A percentile compares a stretch with the other conserved stretches of the same genome.
Conservation (phyloP, 2,113 vertebrate species). For the Hiodon tergisus region DNA sequence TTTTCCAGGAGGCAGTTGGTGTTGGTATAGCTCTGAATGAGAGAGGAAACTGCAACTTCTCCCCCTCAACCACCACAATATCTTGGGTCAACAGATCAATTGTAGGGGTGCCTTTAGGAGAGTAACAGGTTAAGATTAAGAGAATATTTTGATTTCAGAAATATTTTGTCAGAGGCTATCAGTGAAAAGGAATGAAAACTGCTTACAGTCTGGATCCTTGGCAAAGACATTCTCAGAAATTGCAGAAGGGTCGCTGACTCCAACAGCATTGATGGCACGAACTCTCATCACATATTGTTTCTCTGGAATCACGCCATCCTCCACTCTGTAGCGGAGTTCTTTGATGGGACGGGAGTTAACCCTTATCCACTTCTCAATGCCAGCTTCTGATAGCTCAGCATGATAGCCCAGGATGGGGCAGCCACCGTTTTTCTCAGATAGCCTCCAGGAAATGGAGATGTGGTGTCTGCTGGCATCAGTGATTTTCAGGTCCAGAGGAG, state of each 20-base stretch:
- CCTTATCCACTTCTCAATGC: constrained; percentile 93
- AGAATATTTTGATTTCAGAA: no score
- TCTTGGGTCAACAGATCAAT: constrained; percentile 80
- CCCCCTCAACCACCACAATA: constrained; percentile 85
- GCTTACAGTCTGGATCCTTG: constrained; percentile 95
- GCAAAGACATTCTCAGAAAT: constrained; percentile 88
- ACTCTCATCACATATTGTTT: constrained; percentile 92
- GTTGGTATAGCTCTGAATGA: constrained; percentile 89
- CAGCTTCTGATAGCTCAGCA: constrained; percentile 87
- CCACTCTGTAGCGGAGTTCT: constrained; percentile 83
- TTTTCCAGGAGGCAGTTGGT: constrained; percentile 85
- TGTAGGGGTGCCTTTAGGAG: constrained; percentile 74
- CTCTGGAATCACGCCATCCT: constrained; percentile 89
- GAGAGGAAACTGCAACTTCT: constrained; percentile 81
- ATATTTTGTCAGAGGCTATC: no score
- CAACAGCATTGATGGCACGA: constrained; percentile 87
- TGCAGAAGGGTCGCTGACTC: constrained; percentile 90
- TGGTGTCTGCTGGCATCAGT: constrained; percentile 85
- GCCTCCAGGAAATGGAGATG: constrained; percentile 89
- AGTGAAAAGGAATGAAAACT: constrained; percentile 13
- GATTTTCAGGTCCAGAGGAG: constrained; percentile 80
- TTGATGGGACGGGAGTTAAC: constrained; percentile 89
- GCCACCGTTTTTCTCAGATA: constrained; percentile 86
- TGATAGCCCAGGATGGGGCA: constrained; percentile 92
- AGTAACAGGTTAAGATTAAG: neutral